These are phyloP conservation scores for Eptesicus fuscus DNA, from an alignment of 2,113 vertebrate genomes.

Conservation along the genomic window DNA sequence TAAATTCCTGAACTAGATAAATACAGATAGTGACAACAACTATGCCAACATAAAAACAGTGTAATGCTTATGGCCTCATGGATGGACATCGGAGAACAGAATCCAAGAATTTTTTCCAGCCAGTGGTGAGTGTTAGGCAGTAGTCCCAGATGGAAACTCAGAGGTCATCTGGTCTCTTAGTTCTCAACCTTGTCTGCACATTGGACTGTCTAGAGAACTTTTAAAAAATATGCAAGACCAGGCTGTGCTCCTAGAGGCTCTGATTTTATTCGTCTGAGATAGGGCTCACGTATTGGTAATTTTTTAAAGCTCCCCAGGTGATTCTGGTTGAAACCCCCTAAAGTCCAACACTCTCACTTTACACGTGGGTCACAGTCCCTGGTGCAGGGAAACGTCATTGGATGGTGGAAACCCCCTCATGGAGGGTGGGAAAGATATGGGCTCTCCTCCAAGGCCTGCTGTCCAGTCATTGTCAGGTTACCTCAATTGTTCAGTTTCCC, in stretches of 20 bases:
- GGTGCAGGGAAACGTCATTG: not conserved
- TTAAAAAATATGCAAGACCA: not conserved
- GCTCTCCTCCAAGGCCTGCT: not conserved
- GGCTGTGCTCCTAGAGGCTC: not conserved
- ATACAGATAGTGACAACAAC: not conserved
- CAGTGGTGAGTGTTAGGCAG: not conserved
- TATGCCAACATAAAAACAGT: not conserved
- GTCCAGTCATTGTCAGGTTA: not conserved
- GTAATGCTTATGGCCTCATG: not conserved
- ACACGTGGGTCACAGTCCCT: not conserved
- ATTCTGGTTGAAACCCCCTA: not conserved
- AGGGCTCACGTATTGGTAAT: not conserved
- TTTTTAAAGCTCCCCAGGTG: not conserved
- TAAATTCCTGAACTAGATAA: not conserved
- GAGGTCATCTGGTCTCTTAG: not conserved
- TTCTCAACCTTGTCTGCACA: not conserved
- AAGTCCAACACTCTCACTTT: not conserved
- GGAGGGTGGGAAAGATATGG: not conserved
- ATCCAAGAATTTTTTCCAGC: not conserved
- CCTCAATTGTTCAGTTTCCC: not conserved
- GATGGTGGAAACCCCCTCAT: not conserved
- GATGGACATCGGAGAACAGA: not conserved
- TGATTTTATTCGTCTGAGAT: not conserved
- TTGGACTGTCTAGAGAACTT: not conserved
- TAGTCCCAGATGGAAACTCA: not conserved